Evolutionary conservation across 2,113 vertebrate genomes (phyloP).

Genomic region (Scopus umbretta): DNA sequence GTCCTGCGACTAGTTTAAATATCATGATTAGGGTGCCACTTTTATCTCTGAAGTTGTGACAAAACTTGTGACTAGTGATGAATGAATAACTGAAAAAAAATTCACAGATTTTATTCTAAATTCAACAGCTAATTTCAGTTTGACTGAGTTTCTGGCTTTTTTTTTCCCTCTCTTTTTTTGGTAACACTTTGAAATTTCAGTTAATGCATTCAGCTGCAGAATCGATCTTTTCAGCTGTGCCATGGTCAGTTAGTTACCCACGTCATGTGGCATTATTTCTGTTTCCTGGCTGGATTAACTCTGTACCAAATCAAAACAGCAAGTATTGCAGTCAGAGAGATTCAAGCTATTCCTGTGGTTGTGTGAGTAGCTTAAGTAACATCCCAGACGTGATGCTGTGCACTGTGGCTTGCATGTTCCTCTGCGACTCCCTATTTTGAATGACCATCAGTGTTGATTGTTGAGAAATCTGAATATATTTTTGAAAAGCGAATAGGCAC

Average conservation of each 20-base stretch:
- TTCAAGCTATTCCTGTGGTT: neutral
- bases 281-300: neutral
- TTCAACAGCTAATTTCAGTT: slow-evolving; percentile 8
- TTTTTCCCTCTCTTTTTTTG: neutral
- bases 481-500: neutral
- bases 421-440: neutral
- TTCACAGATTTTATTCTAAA: neutral
- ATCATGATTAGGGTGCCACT: neutral
- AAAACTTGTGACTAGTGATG: neutral
- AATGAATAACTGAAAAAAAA: neutral
- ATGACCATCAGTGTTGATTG: neutral
- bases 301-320: neutral
- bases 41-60: neutral
- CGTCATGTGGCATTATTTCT: neutral
- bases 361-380: neutral
- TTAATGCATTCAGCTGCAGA: neutral
- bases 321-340: neutral
- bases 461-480: neutral
- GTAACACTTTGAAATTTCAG: neutral
- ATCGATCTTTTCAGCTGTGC: neutral
- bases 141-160: neutral
- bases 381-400: neutral
- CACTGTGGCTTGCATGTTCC: neutral
- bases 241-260: neutral
- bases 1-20: neutral